These are phyloP conservation scores for Aleiodes sp. DNA, from an alignment of 1,140 invertebrate genomes.

Conservation along the genomic window DNA sequence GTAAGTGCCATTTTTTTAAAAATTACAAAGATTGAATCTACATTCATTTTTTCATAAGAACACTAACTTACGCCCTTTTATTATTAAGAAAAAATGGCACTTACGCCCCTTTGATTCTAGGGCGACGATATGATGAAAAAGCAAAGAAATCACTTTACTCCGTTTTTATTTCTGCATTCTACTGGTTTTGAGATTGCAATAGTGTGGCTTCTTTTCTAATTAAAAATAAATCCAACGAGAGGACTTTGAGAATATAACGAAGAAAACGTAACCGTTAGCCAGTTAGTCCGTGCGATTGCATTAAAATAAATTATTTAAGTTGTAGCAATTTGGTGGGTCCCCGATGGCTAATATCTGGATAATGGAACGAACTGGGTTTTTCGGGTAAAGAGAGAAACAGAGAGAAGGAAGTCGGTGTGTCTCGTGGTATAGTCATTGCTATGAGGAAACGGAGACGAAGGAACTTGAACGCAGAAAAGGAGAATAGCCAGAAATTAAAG, in stretches of 20 bases:
- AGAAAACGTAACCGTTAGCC: slow-evolving; percentile 48
- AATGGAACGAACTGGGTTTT: slow-evolving; percentile 57
- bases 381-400: not conserved
- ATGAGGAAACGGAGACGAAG: slow-evolving; percentile 32
- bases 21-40: too few species aligned
- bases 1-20: too few species aligned
- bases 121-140: too few species aligned
- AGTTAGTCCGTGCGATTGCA: slow-evolving; percentile 57
- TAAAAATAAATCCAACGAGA: slow-evolving; percentile 53
- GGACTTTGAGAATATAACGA: slow-evolving; percentile 17
- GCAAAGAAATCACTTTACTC: too few species aligned
- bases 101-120: too few species aligned
- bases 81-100: too few species aligned
- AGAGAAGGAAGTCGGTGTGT: too few species aligned
- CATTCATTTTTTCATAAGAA: too few species aligned
- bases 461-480: slow-evolving; percentile 40
- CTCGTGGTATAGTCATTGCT: too few species aligned
- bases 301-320: slow-evolving; percentile 67
- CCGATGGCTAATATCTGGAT: slow-evolving; percentile 65
- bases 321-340: slow-evolving; percentile 63
- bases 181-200: slow-evolving; percentile 5
- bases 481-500: slow-evolving; percentile 35
- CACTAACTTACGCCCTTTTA: too few species aligned
- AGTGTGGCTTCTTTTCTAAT: slow-evolving; percentile 37
- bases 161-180: slow-evolving; percentile 32